A percentile compares a stretch with the other conserved stretches of the same genome.
These are phyloP conservation scores for Teleogryllus occipitalis DNA, from an alignment of 1,140 invertebrate genomes.

Conservation along the genomic window DNA sequence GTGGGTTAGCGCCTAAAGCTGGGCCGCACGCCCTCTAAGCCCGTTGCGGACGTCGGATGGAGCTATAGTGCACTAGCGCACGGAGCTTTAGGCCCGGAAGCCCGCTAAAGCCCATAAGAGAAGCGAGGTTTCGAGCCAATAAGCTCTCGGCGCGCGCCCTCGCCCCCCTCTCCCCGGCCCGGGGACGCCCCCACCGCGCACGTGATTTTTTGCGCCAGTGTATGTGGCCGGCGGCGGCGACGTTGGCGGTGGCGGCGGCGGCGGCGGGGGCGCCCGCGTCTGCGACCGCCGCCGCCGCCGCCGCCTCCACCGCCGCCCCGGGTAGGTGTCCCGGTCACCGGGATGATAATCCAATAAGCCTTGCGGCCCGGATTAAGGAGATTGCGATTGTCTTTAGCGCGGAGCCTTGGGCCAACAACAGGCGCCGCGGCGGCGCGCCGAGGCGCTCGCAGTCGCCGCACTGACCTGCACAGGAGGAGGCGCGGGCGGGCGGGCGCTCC, in stretches of 20 bases:
- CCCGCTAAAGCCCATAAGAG: conserved; percentile 1
- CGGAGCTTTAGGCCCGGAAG: not conserved
- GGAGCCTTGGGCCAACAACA: not conserved
- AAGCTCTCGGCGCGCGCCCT: not conserved
- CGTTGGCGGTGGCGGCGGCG: too few species aligned
- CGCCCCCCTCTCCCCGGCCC: not conserved
- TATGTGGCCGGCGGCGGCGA: not conserved
- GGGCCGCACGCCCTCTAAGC: not conserved
- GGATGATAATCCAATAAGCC: conserved; percentile 1
- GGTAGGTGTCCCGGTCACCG: not conserved
- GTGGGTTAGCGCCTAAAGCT: not conserved
- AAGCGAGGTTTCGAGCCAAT: conserved; percentile 1
- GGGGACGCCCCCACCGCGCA: not conserved
- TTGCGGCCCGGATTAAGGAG: not conserved
- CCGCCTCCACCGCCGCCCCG: too few species aligned
- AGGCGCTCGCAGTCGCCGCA: not conserved
- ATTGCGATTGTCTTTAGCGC: not conserved
- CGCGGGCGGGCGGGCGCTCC: too few species aligned
- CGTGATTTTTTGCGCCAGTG: conserved; percentile 3
- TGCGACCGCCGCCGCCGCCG: too few species aligned
- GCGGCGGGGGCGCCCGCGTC: too few species aligned
- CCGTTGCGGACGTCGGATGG: not conserved
- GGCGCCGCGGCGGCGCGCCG: too few species aligned
- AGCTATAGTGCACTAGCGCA: not conserved
- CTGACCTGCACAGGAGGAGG: not conserved